Conservation (phyloP, 2,797 vertebrate species). For the Vipera latastei region DNA sequence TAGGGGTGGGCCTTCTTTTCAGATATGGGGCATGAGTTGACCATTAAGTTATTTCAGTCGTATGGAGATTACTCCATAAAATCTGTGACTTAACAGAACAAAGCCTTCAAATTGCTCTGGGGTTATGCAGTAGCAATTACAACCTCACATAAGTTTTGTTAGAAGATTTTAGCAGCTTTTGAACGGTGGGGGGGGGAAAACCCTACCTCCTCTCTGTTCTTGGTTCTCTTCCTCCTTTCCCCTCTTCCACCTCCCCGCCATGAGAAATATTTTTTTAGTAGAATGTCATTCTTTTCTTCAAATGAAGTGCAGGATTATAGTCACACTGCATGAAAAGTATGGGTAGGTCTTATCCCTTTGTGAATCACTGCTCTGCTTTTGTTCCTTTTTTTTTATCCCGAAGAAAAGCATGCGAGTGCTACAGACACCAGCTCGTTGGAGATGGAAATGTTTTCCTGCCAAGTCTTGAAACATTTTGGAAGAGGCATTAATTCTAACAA, state of each 20-base stretch:
- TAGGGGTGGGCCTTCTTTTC: not conserved
- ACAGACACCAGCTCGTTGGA: not conserved
- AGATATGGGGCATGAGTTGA: not conserved
- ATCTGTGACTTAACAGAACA: constrained; percentile 18
- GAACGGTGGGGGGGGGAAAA: not conserved
- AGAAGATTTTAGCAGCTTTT: constrained; percentile 19
- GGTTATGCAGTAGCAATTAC: not conserved
- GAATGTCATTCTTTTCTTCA: constrained; percentile 13
- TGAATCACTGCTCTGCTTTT: not conserved
- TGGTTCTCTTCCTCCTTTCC: not conserved
- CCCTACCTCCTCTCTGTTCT: not conserved
- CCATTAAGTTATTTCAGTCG: constrained; percentile 35
- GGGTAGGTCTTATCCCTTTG: not conserved
- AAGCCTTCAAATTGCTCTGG: constrained; percentile 2
- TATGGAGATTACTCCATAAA: constrained; percentile 19
- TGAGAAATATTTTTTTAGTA: constrained; percentile 32
- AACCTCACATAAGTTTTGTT: constrained; percentile 6
- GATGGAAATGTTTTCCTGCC: not conserved
- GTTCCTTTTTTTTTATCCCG: not conserved
- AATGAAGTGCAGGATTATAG: not conserved
- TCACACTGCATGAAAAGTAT: not conserved
- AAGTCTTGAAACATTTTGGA: not conserved
- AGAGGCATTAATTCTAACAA: no score
- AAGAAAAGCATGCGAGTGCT: not conserved
- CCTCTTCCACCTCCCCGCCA: not conserved